Conservation (phyloP, 2,113 vertebrate species). For the Phycodurus eques region DNA sequence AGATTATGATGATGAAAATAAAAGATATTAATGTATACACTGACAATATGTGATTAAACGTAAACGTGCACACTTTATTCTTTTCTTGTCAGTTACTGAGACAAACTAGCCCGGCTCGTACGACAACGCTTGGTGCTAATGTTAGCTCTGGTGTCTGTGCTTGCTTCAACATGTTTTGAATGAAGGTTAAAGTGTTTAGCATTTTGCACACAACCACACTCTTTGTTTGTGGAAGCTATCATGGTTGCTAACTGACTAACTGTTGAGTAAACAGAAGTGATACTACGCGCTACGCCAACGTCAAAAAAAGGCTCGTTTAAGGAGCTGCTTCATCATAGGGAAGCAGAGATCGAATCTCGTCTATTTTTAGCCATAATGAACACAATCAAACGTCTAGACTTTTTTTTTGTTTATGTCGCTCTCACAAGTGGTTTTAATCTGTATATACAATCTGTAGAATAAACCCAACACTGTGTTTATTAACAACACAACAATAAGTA, state of each 20-base stretch:
- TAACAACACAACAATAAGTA: background rate
- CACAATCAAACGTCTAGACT: constrained; percentile 35
- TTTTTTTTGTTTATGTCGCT: constrained; percentile 38
- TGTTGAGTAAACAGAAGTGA: background rate
- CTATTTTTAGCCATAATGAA: constrained; percentile 14
- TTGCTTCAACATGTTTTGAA: background rate
- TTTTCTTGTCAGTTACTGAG: background rate
- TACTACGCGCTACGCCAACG: background rate
- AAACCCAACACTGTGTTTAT: background rate
- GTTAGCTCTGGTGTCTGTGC: background rate
- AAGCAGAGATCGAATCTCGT: constrained; percentile 31
- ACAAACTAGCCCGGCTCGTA: background rate
- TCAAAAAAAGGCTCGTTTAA: constrained; percentile 15
- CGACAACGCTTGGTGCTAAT: background rate
- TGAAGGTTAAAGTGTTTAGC: background rate
- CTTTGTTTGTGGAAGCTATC: background rate
- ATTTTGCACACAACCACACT: background rate
- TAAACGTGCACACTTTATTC: constrained; percentile 9
- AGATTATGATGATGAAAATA: constrained; percentile 1
- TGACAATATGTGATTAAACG: constrained; percentile 6
- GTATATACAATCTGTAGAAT: background rate
- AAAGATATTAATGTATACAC: constrained; percentile 12
- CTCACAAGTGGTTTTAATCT: constrained; percentile 12
- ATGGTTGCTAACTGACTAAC: background rate
- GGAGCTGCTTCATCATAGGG: constrained; percentile 14